These are phyloP conservation scores for Orchesella cincta DNA, from an alignment of 1,140 invertebrate species.

Conservation along the genomic window DNA sequence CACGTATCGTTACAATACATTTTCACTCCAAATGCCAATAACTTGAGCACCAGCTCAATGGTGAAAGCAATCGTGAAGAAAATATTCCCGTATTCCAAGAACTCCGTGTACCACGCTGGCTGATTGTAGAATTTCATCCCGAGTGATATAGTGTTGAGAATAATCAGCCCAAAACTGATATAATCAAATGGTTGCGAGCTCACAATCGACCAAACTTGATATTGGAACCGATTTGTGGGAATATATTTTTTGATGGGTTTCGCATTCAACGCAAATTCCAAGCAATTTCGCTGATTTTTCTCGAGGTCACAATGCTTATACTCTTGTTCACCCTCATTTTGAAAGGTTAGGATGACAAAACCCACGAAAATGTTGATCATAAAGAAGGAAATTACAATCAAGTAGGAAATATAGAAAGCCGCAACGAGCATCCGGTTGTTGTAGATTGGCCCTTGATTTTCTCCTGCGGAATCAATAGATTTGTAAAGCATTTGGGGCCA, in stretches of 20 bases:
- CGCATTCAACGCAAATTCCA: constrained; percentile 98
- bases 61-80: constrained; percentile 97
- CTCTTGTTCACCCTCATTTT: constrained; percentile 99
- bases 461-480: constrained; percentile 95
- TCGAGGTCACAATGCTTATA: constrained; percentile 99
- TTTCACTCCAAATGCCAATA: constrained; percentile 98
- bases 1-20: constrained; percentile 99
- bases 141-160: constrained; percentile 95
- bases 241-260: constrained; percentile 96
- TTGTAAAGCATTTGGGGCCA: constrained; percentile 95
- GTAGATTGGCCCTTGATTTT: constrained; percentile 92
- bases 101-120: constrained; percentile 77
- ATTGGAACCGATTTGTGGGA: constrained; percentile 95
- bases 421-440: constrained; percentile 97
- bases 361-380: constrained; percentile 99
- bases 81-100: constrained; percentile 91
- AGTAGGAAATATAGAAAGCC: constrained; percentile 98
- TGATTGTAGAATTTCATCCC: constrained; percentile 97
- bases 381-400: constrained; percentile 98
- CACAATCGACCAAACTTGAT: constrained; percentile 99
- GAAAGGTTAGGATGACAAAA: constrained; percentile 99
- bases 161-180: constrained; percentile 94
- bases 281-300: constrained; percentile 99
- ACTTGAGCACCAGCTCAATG: constrained; percentile 95
- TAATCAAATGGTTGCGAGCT: constrained; percentile 99